A percentile compares a stretch with the other conserved stretches of the same genome.
phyloP scores from a whole-genome alignment of 2,888 invertebrate species.

The Prenolepis imparis region DNA sequence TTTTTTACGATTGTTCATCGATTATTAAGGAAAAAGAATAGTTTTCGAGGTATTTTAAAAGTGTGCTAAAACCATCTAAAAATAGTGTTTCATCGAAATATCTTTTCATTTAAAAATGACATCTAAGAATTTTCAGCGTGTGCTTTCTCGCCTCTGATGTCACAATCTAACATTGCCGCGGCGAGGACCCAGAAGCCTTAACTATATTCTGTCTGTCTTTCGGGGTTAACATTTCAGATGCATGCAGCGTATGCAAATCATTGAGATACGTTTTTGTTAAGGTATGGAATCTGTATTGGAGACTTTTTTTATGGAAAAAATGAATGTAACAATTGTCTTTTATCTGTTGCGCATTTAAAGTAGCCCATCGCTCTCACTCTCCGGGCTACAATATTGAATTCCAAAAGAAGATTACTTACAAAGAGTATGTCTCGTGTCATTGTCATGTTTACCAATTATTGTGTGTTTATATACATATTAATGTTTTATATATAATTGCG shows the following conservation, averaged over 20 bases:
- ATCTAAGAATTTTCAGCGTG: too few species aligned
- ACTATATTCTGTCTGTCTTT: background rate
- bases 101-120: too few species aligned
- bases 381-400: background rate
- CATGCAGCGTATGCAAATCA: background rate
- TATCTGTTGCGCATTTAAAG: background rate
- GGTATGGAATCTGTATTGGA: background rate
- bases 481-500: background rate
- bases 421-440: background rate
- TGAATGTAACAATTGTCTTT: background rate
- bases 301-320: too few species aligned
- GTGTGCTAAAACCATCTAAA: too few species aligned
- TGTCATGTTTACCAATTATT: background rate
- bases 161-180: too few species aligned
- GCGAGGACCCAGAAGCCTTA: too few species aligned
- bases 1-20: too few species aligned
- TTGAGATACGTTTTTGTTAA: background rate
- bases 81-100: too few species aligned
- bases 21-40: too few species aligned
- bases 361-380: background rate
- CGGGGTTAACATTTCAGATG: background rate
- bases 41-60: too few species aligned
- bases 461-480: background rate
- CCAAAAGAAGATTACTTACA: background rate
- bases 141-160: too few species aligned